These are phyloP conservation scores for Eristalinus aeneus DNA, from an alignment of 2,888 invertebrate genomes.

Conservation along the genomic window DNA sequence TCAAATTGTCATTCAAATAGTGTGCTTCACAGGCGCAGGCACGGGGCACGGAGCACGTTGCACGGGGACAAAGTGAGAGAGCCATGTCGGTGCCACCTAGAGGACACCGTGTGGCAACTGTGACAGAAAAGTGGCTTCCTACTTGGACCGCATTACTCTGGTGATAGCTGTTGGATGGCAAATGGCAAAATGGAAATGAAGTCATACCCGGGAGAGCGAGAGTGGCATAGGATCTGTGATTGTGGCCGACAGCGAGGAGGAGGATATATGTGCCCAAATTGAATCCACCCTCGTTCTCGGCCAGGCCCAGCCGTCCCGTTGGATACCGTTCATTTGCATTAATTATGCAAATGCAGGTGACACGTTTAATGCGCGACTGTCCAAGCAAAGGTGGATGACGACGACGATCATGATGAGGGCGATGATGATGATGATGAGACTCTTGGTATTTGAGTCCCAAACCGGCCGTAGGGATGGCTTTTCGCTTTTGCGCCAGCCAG, in stretches of 20 bases:
- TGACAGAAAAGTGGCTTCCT: constrained; percentile 48
- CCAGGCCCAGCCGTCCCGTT: constrained; percentile 28
- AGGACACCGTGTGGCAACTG: constrained; percentile 4
- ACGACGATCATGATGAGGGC: neutral
- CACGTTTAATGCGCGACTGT: constrained; percentile 48
- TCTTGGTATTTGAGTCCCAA: constrained; percentile 25
- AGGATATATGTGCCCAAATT: constrained; percentile 15
- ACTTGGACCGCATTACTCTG: constrained; percentile 42
- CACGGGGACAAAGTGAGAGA: neutral
- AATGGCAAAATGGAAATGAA: constrained; percentile 51
- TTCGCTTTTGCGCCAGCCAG: neutral
- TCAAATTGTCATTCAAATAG: constrained; percentile 56
- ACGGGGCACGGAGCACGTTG: constrained; percentile 6
- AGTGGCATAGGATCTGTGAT: neutral
- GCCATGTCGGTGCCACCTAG: neutral
- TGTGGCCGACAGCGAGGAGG: constrained; percentile 2
- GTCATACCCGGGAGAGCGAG: constrained; percentile 10
- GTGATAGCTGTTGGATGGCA: constrained; percentile 11
- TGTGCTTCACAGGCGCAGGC: neutral
- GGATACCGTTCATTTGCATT: constrained; percentile 49
- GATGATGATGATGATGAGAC: constrained; percentile 28
- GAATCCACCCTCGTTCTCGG: constrained; percentile 32
- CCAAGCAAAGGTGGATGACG: constrained; percentile 14
- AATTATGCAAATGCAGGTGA: constrained; percentile 65
- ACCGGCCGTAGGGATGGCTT: neutral